Evolutionary conservation across 2,888 invertebrate genomes (phyloP).

Genomic region (Metacarcinus magister): DNA sequence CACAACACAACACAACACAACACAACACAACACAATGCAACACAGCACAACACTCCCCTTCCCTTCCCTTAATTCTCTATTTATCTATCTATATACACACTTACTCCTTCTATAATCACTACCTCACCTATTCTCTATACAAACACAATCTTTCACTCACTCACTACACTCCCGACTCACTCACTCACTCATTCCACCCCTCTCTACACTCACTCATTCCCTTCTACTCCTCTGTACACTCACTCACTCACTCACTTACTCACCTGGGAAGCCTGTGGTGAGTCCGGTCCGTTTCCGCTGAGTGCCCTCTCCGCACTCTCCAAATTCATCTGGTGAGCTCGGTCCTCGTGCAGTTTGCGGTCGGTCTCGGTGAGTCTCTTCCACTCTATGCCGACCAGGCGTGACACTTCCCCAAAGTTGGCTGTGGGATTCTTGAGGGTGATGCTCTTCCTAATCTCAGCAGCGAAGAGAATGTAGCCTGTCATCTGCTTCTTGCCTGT

Average conservation of each 20-base stretch:
- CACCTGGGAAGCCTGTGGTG: constrained; percentile 84
- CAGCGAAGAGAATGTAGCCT: constrained; percentile 98
- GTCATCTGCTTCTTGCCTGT: constrained; percentile 93
- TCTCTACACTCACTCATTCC: neutral
- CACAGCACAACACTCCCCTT: too few species aligned
- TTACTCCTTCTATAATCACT: neutral
- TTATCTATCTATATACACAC: neutral
- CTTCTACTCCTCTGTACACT: neutral
- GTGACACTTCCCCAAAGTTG: constrained; percentile 94
- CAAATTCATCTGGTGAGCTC: constrained; percentile 94
- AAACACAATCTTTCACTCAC: too few species aligned
- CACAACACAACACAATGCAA: too few species aligned
- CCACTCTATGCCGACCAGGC: constrained; percentile 94
- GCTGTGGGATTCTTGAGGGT: constrained; percentile 97
- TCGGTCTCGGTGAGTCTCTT: constrained; percentile 93
- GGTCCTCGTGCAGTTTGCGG: constrained; percentile 97
- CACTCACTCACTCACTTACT: neutral
- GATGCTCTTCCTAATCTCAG: constrained; percentile 96
- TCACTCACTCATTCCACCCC: too few species aligned
- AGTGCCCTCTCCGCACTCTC: constrained; percentile 86
- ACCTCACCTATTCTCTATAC: neutral
- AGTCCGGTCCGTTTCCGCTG: constrained; percentile 83
- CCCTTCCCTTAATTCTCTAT: too few species aligned
- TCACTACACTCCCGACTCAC: too few species aligned
- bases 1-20: neutral